Conservation (phyloP, 2,888 invertebrate genomes). For the Cephus pygmeus region DNA sequence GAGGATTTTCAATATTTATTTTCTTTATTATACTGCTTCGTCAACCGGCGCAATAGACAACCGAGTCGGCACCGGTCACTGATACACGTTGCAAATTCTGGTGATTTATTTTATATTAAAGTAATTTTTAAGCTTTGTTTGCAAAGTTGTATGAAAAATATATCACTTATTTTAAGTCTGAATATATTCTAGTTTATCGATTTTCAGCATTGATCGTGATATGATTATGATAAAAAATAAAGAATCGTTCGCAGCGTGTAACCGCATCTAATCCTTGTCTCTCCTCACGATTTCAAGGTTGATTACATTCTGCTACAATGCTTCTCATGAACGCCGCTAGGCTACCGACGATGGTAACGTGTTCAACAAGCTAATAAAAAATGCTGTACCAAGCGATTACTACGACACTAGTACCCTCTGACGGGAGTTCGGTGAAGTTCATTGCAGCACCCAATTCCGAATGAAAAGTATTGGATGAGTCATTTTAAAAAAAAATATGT, state of each 20-base stretch:
- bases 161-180: not conserved
- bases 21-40: constrained; percentile 33
- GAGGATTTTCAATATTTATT: constrained; percentile 31
- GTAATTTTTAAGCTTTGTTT: not conserved
- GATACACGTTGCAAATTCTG: not conserved
- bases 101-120: not conserved
- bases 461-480: not conserved
- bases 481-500: too few species aligned
- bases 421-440: not conserved
- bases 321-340: not conserved
- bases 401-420: not conserved
- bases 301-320: constrained; percentile 37
- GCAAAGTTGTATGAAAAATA: not conserved
- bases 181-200: not conserved
- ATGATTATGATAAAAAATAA: not conserved
- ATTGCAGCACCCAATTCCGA: not conserved
- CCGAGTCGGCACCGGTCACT: not conserved
- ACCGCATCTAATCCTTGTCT: constrained; percentile 49
- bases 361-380: not conserved
- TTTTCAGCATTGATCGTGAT: not conserved
- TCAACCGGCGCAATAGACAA: constrained; percentile 23
- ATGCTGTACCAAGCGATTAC: not conserved
- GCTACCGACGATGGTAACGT: not conserved
- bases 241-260: constrained; percentile 42
- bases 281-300: constrained; percentile 60